phyloP scores from a whole-genome alignment of 1,140 invertebrate species.

The Drosophila pachea region DNA sequence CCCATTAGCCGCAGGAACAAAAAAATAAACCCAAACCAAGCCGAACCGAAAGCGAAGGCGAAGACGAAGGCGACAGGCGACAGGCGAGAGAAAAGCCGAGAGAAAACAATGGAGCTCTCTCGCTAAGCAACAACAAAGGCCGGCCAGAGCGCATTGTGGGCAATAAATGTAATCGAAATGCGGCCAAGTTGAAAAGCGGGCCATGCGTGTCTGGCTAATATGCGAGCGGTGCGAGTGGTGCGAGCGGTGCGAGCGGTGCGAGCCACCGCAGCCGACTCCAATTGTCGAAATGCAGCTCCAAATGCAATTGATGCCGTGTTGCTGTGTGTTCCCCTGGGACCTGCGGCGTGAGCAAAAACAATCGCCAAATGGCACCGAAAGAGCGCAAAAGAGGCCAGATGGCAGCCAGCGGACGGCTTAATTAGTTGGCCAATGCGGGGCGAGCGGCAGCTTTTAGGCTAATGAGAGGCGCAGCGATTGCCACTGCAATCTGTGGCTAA shows the following conservation, averaged over 20 bases:
- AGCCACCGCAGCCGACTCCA: background rate
- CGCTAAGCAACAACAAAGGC: conserved; percentile 69
- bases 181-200: conserved; percentile 19
- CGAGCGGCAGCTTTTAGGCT: conserved; percentile 56
- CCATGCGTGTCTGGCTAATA: conserved; percentile 27
- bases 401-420: conserved; percentile 23
- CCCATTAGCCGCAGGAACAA: conserved; percentile 1
- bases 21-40: background rate
- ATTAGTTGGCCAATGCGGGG: conserved; percentile 42
- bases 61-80: no score
- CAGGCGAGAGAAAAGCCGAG: background rate
- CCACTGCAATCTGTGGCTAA: no score
- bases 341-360: conserved; percentile 63
- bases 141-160: conserved; percentile 8
- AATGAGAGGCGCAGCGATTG: conserved; percentile 40
- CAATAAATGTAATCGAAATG: conserved; percentile 54
- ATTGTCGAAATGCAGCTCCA: background rate
- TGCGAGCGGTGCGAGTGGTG: conserved; percentile 30
- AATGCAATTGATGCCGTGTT: conserved; percentile 2
- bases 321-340: conserved; percentile 47
- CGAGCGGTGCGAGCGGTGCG: conserved; percentile 19
- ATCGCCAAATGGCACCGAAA: conserved; percentile 32
- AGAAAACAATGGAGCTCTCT: conserved; percentile 9
- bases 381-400: conserved; percentile 43
- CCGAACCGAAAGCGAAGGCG: background rate